These are phyloP conservation scores for Lepidocyrtinus sp. DNA, from an alignment of 2,888 invertebrate genomes.

Conservation along the genomic window DNA sequence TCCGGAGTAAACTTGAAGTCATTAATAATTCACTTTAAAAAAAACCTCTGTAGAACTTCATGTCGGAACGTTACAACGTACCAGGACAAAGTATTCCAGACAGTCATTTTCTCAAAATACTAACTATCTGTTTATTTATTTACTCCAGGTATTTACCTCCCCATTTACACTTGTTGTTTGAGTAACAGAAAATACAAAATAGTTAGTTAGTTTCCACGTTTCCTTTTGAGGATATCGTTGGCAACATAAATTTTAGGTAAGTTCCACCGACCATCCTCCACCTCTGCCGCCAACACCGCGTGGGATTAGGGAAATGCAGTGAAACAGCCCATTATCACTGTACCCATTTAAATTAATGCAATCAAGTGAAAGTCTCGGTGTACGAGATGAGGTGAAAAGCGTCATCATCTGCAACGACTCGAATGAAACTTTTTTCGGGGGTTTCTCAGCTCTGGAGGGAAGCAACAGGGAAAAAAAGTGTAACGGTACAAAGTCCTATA, in stretches of 20 bases:
- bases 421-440: no score
- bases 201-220: no score
- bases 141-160: constrained; percentile 23
- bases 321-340: constrained; percentile 3
- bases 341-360: constrained; percentile 15
- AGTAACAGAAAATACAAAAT: neutral
- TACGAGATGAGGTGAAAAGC: constrained; percentile 6
- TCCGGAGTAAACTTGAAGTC: no score
- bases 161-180: constrained; percentile 30
- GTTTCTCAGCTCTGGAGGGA: no score
- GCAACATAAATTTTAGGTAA: no score
- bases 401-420: neutral
- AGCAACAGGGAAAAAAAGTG: constrained; percentile 31
- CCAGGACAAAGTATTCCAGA: no score
- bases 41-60: no score
- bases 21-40: no score
- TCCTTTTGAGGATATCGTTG: no score
- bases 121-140: constrained; percentile 19
- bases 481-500: no score
- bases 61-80: no score
- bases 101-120: constrained; percentile 2
- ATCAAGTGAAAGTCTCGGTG: neutral
- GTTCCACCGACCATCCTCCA: neutral
- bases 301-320: constrained; percentile 6
- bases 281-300: neutral